Base-by-base conservation (phyloP, 2,797 vertebrate genomes). In the Eulemur coronatus region DNA sequence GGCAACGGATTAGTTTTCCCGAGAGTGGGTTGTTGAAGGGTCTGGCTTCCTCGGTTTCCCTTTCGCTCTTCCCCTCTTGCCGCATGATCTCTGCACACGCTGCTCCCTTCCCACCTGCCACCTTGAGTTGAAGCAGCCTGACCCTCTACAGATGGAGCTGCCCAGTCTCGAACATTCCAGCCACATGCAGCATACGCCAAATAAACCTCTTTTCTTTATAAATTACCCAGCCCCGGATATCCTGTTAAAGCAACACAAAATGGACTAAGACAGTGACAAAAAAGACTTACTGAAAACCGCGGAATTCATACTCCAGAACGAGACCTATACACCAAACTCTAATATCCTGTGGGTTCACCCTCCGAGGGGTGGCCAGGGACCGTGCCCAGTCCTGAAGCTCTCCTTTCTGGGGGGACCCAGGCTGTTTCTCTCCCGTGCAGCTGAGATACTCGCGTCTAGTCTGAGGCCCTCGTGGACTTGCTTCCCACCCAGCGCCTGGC, bases 321-420 rank as follows among this genome's bases (percentile, higher is more conserved):
- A 84, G n/a, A 41, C 18, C 28, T 28, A 2, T 5, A 15, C 33
- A 50, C 57, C 26, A 35, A 41, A 85, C 33, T 84, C 46, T 35
- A 20, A 9, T 2, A 28, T 33, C 15, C n/a, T 15, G 15, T 20
- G 55, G 50, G 18, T 30, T 48, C 10, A 9, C 14, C 5, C 10
- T 17, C 72, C 18, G 30, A 4, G 6, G 13, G 1, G 0, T 14
- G 35, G 14, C 43, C 8, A 3, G 67, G 85, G 20, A 63, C 3
- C 15, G 2, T 1, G 2, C 24, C n/a, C 1, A 0, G 38, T 10
- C 57, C 50, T 5, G 28, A 26, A 73, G 38, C 12, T 1, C 4
- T 20, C 9, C 35, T 43, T 48, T 41, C 35, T 5, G 35, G 33
- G 11, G 30, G 28, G 38, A 17, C 9, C 9, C 52, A 28, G 4